Evolutionary conservation across 2,113 vertebrate genomes (phyloP).

Genomic region (Heterotis niloticus): DNA sequence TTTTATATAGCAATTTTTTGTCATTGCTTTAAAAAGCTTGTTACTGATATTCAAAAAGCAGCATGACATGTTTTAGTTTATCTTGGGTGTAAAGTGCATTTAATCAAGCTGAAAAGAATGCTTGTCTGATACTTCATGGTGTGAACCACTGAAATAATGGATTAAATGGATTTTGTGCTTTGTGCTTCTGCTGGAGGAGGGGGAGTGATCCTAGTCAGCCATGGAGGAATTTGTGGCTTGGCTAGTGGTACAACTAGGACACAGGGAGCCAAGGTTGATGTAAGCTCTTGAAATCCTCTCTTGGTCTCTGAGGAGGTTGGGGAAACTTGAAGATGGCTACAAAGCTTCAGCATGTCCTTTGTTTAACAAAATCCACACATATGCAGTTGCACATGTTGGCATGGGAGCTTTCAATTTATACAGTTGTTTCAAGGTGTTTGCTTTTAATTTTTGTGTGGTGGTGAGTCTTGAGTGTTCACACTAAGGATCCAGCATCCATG

Average conservation of each 20-base stretch:
- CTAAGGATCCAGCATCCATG: no score
- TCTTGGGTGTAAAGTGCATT: neutral
- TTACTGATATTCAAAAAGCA: neutral
- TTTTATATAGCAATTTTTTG: neutral
- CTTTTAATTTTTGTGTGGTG: no score
- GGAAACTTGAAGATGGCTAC: neutral
- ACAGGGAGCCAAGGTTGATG: slow-evolving; percentile 12
- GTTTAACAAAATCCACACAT: slow-evolving; percentile 1
- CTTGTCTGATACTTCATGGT: neutral
- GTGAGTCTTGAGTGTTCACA: no score
- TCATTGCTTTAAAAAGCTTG: neutral
- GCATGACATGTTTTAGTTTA: neutral
- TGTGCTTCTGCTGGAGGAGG: neutral
- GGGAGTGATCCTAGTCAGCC: neutral
- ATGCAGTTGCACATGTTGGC: no score
- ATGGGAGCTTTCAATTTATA: no score
- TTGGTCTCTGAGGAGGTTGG: neutral
- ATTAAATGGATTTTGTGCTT: neutral
- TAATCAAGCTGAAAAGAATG: neutral
- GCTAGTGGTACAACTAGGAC: neutral
- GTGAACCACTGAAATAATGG: neutral
- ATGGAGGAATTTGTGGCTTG: neutral
- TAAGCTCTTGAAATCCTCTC: slow-evolving; percentile 1
- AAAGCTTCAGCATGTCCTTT: neutral
- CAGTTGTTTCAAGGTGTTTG: no score